Evolutionary conservation across 1,140 invertebrate species (phyloP).

Genomic region (Tigriopus japonicus): DNA sequence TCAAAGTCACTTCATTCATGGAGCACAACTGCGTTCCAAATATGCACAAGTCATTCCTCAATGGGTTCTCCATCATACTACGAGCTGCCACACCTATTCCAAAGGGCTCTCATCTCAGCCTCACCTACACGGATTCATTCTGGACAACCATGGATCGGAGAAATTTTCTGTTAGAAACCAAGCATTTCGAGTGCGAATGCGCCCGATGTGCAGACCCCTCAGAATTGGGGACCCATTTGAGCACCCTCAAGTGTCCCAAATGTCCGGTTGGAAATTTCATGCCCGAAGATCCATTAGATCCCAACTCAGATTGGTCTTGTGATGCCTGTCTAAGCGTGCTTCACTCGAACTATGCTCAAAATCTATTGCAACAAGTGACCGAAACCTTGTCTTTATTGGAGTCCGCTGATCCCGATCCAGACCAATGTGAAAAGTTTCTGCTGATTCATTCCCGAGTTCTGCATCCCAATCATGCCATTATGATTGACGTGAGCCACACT

Average conservation of each 20-base stretch:
- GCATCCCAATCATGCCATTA: constrained; percentile 19
- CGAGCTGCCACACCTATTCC: constrained; percentile 36
- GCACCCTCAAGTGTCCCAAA: constrained; percentile 15
- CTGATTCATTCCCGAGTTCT: constrained; percentile 7
- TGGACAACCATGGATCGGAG: constrained; percentile 47
- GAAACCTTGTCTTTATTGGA: constrained; percentile 19
- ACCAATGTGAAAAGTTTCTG: constrained; percentile 7
- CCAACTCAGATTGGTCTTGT: constrained; percentile 39
- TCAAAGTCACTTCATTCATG: constrained; percentile 50
- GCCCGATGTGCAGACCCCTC: constrained; percentile 19
- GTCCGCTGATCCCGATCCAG: background rate
- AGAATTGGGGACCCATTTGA: constrained; percentile 21
- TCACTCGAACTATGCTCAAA: constrained; percentile 33
- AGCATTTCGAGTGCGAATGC: constrained; percentile 46
- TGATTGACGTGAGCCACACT: constrained; percentile 34
- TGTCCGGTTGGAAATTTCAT: constrained; percentile 26
- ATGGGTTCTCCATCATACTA: constrained; percentile 42
- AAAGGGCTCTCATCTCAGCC: constrained; percentile 43
- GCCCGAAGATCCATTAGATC: constrained; percentile 37
- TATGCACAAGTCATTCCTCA: constrained; percentile 52
- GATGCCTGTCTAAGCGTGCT: constrained; percentile 35
- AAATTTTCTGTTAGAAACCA: constrained; percentile 42
- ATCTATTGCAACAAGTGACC: constrained; percentile 36
- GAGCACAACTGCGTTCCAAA: constrained; percentile 59
- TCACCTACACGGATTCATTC: constrained; percentile 46